These are phyloP conservation scores for Amblyopsis rosae DNA, from an alignment of 2,113 vertebrate species.

Conservation along the genomic window DNA sequence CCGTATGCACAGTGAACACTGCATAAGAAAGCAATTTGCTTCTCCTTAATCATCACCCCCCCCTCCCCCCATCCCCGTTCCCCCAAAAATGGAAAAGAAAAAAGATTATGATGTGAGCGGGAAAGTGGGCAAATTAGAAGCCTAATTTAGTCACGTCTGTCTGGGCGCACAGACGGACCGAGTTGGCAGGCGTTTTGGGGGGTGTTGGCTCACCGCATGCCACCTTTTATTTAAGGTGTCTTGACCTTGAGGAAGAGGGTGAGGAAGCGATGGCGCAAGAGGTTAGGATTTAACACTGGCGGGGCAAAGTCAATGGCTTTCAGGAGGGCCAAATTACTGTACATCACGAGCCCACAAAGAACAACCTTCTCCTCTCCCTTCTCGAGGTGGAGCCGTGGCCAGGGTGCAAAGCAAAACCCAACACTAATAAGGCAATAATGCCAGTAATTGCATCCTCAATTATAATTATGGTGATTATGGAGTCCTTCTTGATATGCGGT, in stretches of 20 bases:
- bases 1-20: slow-evolving; percentile 47
- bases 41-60: slow-evolving; percentile 53
- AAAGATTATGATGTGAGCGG: slow-evolving; percentile 41
- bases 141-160: slow-evolving; percentile 67
- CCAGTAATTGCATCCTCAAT: slow-evolving; percentile 74
- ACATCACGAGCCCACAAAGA: background rate
- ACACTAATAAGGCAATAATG: slow-evolving; percentile 69
- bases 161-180: slow-evolving; percentile 57
- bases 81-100: background rate
- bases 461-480: slow-evolving; percentile 73
- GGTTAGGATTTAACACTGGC: slow-evolving; percentile 72
- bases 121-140: slow-evolving; percentile 44
- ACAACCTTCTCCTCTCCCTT: slow-evolving; percentile 32
- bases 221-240: slow-evolving; percentile 66
- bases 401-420: slow-evolving; percentile 61
- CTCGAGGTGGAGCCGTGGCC: slow-evolving; percentile 32
- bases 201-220: slow-evolving; percentile 41
- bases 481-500: slow-evolving; percentile 66
- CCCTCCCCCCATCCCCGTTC: background rate
- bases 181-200: slow-evolving; percentile 28
- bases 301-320: slow-evolving; percentile 34
- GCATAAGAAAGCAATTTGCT: slow-evolving; percentile 80
- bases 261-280: slow-evolving; percentile 61
- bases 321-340: slow-evolving; percentile 26
- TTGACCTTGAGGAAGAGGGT: slow-evolving; percentile 71